A percentile compares a stretch with the other conserved stretches of the same genome.
Evolutionary conservation across 2,888 invertebrate genomes (phyloP).

Genomic region (Scaptomyza polygonia): DNA sequence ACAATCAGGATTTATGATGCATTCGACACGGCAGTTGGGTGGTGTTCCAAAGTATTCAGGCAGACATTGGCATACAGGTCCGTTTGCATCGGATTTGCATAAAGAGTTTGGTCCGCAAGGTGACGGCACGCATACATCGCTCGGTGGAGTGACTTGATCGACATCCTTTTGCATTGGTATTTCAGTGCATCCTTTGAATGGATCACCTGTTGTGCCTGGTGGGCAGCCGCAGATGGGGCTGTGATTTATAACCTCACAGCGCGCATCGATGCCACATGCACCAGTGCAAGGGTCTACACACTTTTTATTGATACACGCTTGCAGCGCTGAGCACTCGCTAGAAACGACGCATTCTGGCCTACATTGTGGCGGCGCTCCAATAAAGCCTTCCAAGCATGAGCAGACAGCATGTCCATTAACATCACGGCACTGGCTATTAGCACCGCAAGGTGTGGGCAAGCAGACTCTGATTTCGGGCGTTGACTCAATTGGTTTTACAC

Average conservation of each 20-base stretch:
- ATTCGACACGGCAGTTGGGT: conserved; percentile 92
- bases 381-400: conserved; percentile 90
- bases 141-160: conserved; percentile 55
- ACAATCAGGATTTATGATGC: conserved; percentile 93
- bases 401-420: conserved; percentile 90
- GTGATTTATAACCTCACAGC: conserved; percentile 92
- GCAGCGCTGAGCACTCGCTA: conserved; percentile 91
- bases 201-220: conserved; percentile 91
- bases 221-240: conserved; percentile 94
- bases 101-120: conserved; percentile 93
- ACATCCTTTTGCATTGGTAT: conserved; percentile 79
- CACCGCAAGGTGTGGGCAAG: conserved; percentile 90
- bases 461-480: conserved; percentile 87
- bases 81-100: conserved; percentile 90
- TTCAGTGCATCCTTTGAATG: conserved; percentile 88
- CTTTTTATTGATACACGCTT: conserved; percentile 91
- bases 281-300: conserved; percentile 93
- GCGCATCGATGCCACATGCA: conserved; percentile 91
- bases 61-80: conserved; percentile 92
- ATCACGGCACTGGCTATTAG: conserved; percentile 89
- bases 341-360: conserved; percentile 94
- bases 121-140: conserved; percentile 87
- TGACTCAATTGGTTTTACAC: conserved; percentile 86
- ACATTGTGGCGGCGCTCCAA: conserved; percentile 92
- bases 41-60: conserved; percentile 92